These are phyloP conservation scores for Pasiphila rectangulata DNA, from an alignment of 2,888 invertebrate species.

Conservation along the genomic window DNA sequence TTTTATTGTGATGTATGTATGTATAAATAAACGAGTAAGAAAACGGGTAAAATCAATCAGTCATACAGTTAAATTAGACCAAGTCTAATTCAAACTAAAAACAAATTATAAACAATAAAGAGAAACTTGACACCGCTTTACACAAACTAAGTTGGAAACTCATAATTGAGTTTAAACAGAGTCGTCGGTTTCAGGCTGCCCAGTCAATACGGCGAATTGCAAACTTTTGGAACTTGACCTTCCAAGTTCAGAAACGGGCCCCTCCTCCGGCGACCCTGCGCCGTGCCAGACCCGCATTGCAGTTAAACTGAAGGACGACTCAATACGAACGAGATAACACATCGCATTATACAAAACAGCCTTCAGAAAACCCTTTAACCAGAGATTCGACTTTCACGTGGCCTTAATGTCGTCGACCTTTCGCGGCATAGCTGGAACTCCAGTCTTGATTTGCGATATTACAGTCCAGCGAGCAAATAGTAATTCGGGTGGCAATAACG, in stretches of 20 bases:
- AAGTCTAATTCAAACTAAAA: slow-evolving; percentile 18
- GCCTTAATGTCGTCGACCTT: slow-evolving; percentile 40
- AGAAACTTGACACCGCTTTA: slow-evolving; percentile 8
- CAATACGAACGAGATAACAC: slow-evolving; percentile 50
- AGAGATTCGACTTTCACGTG: slow-evolving; percentile 34
- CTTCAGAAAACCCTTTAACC: slow-evolving; percentile 41
- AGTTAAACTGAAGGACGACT: slow-evolving; percentile 65
- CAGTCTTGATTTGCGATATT: slow-evolving; percentile 35
- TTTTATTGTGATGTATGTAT: too few relatives aligned
- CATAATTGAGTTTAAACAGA: slow-evolving; percentile 42
- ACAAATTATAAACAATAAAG: slow-evolving; percentile 21
- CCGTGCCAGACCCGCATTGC: slow-evolving; percentile 69
- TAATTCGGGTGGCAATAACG: slow-evolving; percentile 41
- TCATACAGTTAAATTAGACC: slow-evolving; percentile 6
- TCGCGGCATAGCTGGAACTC: slow-evolving; percentile 1
- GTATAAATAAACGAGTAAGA: too few relatives aligned
- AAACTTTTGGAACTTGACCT: slow-evolving; percentile 70
- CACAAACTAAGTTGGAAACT: slow-evolving; percentile 3
- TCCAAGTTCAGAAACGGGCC: slow-evolving; percentile 63
- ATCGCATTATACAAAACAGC: slow-evolving; percentile 25
- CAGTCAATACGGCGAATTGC: slow-evolving; percentile 53
- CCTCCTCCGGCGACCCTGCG: slow-evolving; percentile 38
- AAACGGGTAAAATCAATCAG: slow-evolving; percentile 1
- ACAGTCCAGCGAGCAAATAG: slow-evolving; percentile 38
- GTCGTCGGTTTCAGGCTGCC: slow-evolving; percentile 45